Conservation (phyloP, 2,888 invertebrate species). For the Noctua janthina region DNA sequence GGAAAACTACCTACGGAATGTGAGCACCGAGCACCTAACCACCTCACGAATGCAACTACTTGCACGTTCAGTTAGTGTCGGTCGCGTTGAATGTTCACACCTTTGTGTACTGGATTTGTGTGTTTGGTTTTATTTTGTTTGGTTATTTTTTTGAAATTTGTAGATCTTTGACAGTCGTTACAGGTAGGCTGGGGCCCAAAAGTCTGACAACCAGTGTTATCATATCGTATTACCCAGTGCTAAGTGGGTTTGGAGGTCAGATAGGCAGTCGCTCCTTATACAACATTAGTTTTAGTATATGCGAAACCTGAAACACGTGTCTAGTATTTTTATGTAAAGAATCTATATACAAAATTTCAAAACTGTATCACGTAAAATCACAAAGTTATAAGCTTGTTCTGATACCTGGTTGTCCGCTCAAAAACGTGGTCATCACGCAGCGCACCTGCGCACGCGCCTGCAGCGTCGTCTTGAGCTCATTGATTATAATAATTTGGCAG, state of each 20-base stretch:
- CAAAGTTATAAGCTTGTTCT: too few species aligned
- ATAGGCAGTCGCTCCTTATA: not conserved
- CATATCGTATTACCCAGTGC: not conserved
- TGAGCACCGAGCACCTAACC: constrained; percentile 69
- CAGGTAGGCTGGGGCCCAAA: not conserved
- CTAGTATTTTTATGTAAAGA: too few species aligned
- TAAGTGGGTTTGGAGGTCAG: not conserved
- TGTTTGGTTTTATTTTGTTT: constrained; percentile 1
- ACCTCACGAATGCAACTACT: constrained; percentile 63
- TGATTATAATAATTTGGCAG: too few species aligned
- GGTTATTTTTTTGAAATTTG: not conserved
- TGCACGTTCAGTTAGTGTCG: constrained; percentile 43
- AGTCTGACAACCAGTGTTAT: not conserved
- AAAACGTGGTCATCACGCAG: too few species aligned
- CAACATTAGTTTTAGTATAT: too few species aligned
- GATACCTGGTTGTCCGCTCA: too few species aligned
- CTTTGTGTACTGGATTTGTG: constrained; percentile 14
- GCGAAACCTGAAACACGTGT: too few species aligned
- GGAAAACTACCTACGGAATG: constrained; percentile 82
- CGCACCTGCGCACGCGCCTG: too few species aligned
- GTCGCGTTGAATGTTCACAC: constrained; percentile 48
- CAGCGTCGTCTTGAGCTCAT: too few species aligned
- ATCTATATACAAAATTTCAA: too few species aligned
- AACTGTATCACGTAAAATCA: too few species aligned
- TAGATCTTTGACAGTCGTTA: not conserved